Percentiles rank a stretch among this genome's conserved stretches.
phyloP scores from a whole-genome alignment of 1,140 invertebrate genomes.

The Drosophila parvula region DNA sequence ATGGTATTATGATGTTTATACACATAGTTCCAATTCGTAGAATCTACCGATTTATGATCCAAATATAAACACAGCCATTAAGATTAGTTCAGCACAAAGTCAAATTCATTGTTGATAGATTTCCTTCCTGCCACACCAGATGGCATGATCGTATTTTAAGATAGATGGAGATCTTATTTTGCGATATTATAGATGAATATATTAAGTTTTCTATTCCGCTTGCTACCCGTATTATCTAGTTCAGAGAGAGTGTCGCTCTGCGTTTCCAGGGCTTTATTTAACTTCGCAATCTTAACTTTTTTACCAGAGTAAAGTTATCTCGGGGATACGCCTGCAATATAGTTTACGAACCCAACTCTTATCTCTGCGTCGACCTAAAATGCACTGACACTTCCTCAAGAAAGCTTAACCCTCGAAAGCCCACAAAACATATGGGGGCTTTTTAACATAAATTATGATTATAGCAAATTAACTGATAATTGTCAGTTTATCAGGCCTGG shows the following conservation, averaged over 20 bases:
- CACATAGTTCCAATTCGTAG: constrained; percentile 2
- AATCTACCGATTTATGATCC: constrained; percentile 13
- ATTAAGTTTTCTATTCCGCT: neutral
- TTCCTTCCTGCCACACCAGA: neutral
- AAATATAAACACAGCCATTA: constrained; percentile 8
- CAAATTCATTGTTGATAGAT: constrained; percentile 6
- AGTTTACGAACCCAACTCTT: constrained; percentile 23
- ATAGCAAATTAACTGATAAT: constrained; percentile 59
- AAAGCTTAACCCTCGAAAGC: constrained; percentile 3
- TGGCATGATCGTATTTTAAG: constrained; percentile 2
- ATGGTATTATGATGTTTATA: neutral
- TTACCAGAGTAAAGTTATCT: constrained; percentile 33
- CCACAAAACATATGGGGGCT: constrained; percentile 20
- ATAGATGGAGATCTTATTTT: neutral
- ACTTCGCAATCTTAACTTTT: constrained; percentile 14
- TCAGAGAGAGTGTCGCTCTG: neutral
- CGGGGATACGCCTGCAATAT: constrained; percentile 22
- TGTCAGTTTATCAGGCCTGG: constrained; percentile 46
- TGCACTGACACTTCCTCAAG: constrained; percentile 26
- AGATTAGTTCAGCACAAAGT: constrained; percentile 11
- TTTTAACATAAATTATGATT: constrained; percentile 33
- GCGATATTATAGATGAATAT: neutral
- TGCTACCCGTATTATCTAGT: constrained; percentile 5
- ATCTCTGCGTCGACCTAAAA: constrained; percentile 19
- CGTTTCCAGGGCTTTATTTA: constrained; percentile 1